phyloP scores from a whole-genome alignment of 2,113 vertebrate species.

The Clarias macrocephalus region DNA sequence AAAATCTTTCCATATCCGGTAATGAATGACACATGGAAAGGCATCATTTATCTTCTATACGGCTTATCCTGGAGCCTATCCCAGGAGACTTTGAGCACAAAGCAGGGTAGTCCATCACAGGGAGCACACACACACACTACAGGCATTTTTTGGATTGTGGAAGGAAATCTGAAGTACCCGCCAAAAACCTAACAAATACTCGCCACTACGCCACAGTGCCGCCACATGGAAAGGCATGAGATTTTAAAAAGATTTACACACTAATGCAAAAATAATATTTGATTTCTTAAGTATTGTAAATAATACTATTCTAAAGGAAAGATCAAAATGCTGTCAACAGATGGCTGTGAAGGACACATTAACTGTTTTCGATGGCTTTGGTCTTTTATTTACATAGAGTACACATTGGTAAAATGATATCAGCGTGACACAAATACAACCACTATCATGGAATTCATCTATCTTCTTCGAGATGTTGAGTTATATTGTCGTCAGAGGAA shows the following conservation, averaged over 20 bases:
- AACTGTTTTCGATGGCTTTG: neutral
- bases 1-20: neutral
- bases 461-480: neutral
- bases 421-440: neutral
- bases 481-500: neutral
- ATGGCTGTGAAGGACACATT: neutral
- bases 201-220: no score
- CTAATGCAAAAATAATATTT: neutral
- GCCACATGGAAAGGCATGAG: neutral
- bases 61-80: no score
- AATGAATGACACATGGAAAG: neutral
- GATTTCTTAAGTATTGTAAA: neutral
- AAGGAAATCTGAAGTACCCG: no score
- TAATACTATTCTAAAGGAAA: no score
- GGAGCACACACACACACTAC: no score
- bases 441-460: neutral
- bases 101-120: no score
- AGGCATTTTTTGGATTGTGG: no score
- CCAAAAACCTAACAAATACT: no score
- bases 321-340: no score
- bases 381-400: neutral
- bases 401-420: neutral
- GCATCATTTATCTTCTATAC: no score
- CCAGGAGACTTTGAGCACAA: no score
- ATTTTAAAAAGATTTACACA: neutral